phyloP scores from a whole-genome alignment of 2,113 vertebrate species.

The Callocephalon fimbriatum region DNA sequence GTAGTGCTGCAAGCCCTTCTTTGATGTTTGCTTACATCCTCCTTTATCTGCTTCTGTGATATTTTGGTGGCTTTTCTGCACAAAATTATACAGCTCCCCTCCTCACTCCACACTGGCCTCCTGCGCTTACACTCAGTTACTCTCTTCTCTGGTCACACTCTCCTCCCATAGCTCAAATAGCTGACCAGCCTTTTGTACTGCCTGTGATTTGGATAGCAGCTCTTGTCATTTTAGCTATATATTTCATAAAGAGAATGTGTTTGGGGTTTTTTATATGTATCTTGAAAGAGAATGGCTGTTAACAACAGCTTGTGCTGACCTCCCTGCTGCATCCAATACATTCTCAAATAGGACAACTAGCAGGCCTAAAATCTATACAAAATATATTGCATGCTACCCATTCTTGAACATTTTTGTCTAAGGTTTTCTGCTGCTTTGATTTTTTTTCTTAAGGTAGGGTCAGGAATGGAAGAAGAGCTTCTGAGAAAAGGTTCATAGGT shows the following conservation, averaged over 20 bases:
- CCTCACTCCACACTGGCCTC: not conserved
- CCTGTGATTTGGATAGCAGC: not conserved
- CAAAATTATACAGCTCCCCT: not conserved
- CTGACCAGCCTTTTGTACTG: not conserved
- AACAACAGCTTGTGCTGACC: conserved; percentile 16
- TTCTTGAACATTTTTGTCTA: not conserved
- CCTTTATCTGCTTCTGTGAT: not conserved
- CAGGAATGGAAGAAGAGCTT: not conserved
- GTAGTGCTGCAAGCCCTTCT: not conserved
- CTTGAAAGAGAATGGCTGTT: conserved; percentile 27
- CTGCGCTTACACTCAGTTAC: not conserved
- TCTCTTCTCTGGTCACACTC: not conserved
- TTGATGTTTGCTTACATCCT: conserved; percentile 32
- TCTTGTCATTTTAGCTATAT: not conserved
- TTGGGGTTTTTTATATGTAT: not conserved
- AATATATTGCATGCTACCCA: not conserved
- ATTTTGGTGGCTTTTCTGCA: not conserved
- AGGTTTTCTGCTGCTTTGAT: not conserved
- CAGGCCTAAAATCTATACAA: conserved; percentile 4
- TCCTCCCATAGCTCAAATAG: not conserved
- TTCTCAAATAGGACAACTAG: not conserved
- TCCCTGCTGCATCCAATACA: not conserved
- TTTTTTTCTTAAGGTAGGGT: not conserved
- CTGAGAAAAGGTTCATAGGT: not conserved
- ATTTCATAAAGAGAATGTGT: not conserved